Percentiles rank a stretch among this genome's conserved stretches.
These are phyloP conservation scores for Arvicanthis niloticus DNA, from an alignment of 2,113 vertebrate species.

Conservation along the genomic window DNA sequence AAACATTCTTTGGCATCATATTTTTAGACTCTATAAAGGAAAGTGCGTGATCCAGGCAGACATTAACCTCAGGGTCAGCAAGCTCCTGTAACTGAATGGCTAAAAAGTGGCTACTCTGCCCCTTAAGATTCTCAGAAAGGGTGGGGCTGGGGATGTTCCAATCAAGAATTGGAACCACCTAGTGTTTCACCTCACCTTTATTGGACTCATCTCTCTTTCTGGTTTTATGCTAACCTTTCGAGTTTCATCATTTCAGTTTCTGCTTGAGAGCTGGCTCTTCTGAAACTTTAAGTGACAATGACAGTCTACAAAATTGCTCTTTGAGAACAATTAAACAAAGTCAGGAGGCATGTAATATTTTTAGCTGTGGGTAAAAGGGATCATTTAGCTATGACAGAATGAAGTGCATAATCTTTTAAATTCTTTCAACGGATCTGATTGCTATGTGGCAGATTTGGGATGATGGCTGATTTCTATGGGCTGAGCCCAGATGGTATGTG, in stretches of 20 bases:
- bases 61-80: constrained; percentile 64
- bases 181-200: neutral
- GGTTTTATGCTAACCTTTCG: constrained; percentile 56
- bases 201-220: neutral
- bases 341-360: constrained; percentile 80
- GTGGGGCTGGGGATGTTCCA: neutral
- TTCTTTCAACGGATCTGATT: constrained; percentile 61
- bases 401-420: constrained; percentile 66
- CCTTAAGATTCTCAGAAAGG: constrained; percentile 45
- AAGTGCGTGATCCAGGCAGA: constrained; percentile 72
- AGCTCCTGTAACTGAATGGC: constrained; percentile 4
- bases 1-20: constrained; percentile 78
- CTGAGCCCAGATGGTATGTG: constrained; percentile 41
- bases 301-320: constrained; percentile 78
- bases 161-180: too few species aligned
- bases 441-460: constrained; percentile 53
- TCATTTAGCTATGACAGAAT: constrained; percentile 77
- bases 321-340: constrained; percentile 80
- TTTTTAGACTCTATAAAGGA: constrained; percentile 64
- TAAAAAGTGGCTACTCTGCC: constrained; percentile 32
- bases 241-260: constrained; percentile 69
- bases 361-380: constrained; percentile 79
- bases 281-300: constrained; percentile 77
- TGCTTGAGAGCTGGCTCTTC: constrained; percentile 67
- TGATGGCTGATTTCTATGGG: constrained; percentile 41